Conservation (phyloP, 1,140 invertebrate genomes). For the Ridgeia piscesae region DNA sequence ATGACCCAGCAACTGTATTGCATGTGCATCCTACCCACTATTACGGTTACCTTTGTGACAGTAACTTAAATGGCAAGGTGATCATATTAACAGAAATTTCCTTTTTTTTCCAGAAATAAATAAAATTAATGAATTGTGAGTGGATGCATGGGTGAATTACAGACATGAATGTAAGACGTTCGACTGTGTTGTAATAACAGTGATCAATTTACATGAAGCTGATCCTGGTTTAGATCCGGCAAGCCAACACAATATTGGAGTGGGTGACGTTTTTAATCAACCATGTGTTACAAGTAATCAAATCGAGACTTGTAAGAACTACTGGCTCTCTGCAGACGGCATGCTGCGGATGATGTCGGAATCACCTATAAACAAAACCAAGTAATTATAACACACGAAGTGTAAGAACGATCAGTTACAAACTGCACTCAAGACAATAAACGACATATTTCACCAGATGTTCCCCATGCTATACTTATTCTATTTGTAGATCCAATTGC, state of each 20-base stretch:
- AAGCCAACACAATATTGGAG: neutral
- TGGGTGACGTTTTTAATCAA: neutral
- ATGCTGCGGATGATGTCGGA: slow-evolving; percentile 36
- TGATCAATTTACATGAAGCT: too few relatives aligned
- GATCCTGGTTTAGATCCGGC: neutral
- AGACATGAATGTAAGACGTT: too few relatives aligned
- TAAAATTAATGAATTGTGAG: too few relatives aligned
- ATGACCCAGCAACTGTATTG: too few relatives aligned
- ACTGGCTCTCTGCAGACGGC: slow-evolving; percentile 25
- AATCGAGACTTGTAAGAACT: neutral
- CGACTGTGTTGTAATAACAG: too few relatives aligned
- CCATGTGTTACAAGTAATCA: neutral
- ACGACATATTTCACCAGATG: neutral
- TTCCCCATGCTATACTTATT: neutral
- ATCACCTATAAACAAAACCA: slow-evolving; percentile 41
- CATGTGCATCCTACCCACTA: too few relatives aligned
- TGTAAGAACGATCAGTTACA: neutral
- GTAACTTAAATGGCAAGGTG: too few relatives aligned
- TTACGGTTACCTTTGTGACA: too few relatives aligned
- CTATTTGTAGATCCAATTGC: too few relatives aligned
- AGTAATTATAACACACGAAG: neutral
- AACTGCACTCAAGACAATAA: neutral
- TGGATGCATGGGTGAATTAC: too few relatives aligned
- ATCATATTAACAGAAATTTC: too few relatives aligned
- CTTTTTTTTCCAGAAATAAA: too few relatives aligned